Percentiles rank a stretch among this genome's conserved stretches.
phyloP scores from a whole-genome alignment of 2,797 vertebrate species.

The Myripristis murdjan region DNA sequence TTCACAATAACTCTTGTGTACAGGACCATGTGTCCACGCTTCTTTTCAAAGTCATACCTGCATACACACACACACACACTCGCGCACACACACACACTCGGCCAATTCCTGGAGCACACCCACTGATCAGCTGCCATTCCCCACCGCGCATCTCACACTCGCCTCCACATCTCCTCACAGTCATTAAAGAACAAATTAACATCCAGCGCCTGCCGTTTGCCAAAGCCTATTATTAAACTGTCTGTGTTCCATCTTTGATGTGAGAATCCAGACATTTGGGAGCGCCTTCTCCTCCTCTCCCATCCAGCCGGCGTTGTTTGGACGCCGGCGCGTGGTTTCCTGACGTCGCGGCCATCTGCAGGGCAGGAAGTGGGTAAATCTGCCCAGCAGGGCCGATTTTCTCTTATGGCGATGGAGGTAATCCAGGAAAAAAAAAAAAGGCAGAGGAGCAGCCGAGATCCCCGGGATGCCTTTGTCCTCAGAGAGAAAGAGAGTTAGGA shows the following conservation, averaged over 20 bases:
- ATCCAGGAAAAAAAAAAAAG: constrained; percentile 40
- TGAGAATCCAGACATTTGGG: constrained; percentile 56
- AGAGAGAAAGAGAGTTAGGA: constrained; percentile 64
- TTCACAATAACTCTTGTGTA: not conserved
- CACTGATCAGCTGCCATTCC: constrained; percentile 58
- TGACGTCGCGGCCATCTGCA: constrained; percentile 39
- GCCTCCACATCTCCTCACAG: constrained; percentile 63
- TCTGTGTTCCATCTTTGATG: constrained; percentile 62
- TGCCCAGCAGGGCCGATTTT: constrained; percentile 42
- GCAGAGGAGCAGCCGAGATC: constrained; percentile 47
- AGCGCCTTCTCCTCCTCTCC: constrained; percentile 20
- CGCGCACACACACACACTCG: constrained; percentile 14
- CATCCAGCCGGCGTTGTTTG: constrained; percentile 44
- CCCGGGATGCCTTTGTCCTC: constrained; percentile 65
- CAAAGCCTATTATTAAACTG: constrained; percentile 72
- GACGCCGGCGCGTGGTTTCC: constrained; percentile 30
- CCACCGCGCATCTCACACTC: constrained; percentile 45
- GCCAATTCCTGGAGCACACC: constrained; percentile 44
- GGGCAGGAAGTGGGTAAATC: constrained; percentile 49
- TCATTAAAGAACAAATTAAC: constrained; percentile 70
- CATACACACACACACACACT: constrained; percentile 17
- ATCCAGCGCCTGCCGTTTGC: constrained; percentile 57
- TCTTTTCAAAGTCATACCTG: constrained; percentile 7
- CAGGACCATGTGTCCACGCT: not conserved
- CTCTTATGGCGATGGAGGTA: constrained; percentile 52